Base-by-base conservation (phyloP, 2,888 invertebrate species). In the Antitype chi region DNA sequence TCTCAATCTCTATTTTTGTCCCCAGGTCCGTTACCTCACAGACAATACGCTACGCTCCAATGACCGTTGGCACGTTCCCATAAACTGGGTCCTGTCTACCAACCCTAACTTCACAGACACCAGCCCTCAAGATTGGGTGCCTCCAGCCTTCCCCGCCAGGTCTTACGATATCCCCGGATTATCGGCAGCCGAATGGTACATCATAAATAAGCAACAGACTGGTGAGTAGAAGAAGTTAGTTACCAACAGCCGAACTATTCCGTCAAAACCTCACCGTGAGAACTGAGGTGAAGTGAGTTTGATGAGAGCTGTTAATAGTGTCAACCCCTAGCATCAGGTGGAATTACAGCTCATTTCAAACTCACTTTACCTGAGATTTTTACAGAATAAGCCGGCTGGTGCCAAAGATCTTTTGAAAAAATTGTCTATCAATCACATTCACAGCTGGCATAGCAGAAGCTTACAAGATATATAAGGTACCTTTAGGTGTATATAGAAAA, bases 181-280 rank as follows among this genome's bases (percentile, higher is more conserved):
- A 0, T 81, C 92, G 0, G 68, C 91, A 0, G 92, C 94, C 0
- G 92, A 95, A 0, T 98, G 98, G 98, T 95, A 97, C 76, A 97
- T 98, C 66, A 88, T 98, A 28, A 98, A 98, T 87, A 97, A 97
- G 69, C 97, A 97, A 84, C 97, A 97, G 90, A 97, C 97, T 77
- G 97, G 97, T 97, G 25, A 55, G 55, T 52, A 23, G 11, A 32
- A 32, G 17, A 28, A 59, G 25, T 28, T 17, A 17, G 2, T 28
- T 28, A 59, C 17, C 25, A 25, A 47, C 13, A 47, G 43, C 13
- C 11, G 13, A 11, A 47, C 9, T 47, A 47, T 47, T 11, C 43
- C 13, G 13, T 47, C 0, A 13, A 47, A 47, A 11, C 1, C 11
- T 47, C 43, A 11, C 43, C 11, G 13, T 47, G 13, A 47, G 13